Percentiles rank a stretch among this genome's conserved stretches.
phyloP scores from a whole-genome alignment of 2,888 invertebrate genomes.

The Dasysyrphus tricinctus region DNA sequence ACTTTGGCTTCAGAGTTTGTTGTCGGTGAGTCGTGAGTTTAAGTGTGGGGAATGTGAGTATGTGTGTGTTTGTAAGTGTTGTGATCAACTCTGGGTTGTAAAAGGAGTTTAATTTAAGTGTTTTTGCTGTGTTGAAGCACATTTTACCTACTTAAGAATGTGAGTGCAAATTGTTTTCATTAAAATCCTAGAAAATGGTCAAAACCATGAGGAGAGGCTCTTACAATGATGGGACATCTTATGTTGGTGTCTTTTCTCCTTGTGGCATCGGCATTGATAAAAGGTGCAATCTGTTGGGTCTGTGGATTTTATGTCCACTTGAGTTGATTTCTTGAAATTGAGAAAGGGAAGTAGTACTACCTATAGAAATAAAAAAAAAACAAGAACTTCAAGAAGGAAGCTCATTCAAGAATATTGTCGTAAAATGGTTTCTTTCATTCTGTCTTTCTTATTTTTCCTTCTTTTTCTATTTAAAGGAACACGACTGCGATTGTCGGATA shows the following conservation, averaged over 20 bases:
- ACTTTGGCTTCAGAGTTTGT: not conserved
- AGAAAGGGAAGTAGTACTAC: constrained; percentile 4
- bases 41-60: not conserved
- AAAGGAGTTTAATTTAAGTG: constrained; percentile 53
- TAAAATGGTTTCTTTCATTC: constrained; percentile 2
- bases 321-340: constrained; percentile 35
- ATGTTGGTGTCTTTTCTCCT: constrained; percentile 30
- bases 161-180: constrained; percentile 74
- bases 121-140: constrained; percentile 41
- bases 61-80: not conserved
- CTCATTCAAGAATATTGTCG: constrained; percentile 21
- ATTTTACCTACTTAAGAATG: constrained; percentile 54
- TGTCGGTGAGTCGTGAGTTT: not conserved
- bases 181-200: constrained; percentile 62
- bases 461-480: not conserved
- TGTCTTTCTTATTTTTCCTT: not conserved
- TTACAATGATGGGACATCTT: constrained; percentile 20
- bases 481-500: constrained; percentile 21
- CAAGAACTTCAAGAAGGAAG: constrained; percentile 1
- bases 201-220: constrained; percentile 33
- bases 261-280: not conserved
- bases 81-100: constrained; percentile 33
- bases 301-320: constrained; percentile 52
- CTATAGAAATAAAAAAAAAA: not conserved
- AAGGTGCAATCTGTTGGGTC: constrained; percentile 59